Evolutionary conservation across 2,113 vertebrate genomes (phyloP).

Genomic region (Catharus bicknelli): DNA sequence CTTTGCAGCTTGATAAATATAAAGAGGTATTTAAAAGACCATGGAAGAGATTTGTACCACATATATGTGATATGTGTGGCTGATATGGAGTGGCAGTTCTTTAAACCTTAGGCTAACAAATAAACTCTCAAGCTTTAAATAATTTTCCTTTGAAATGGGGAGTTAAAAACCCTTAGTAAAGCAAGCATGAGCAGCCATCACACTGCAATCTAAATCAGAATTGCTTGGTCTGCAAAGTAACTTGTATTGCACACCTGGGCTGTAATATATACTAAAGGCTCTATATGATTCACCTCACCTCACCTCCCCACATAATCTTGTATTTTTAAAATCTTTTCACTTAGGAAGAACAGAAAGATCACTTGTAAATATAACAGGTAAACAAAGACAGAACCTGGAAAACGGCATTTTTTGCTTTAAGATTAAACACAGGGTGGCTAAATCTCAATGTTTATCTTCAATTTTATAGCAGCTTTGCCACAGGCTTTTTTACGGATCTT

Average conservation of each 20-base stretch:
- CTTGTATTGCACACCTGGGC: constrained; percentile 28
- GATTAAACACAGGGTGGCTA: constrained; percentile 79
- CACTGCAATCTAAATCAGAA: constrained; percentile 45
- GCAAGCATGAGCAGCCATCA: background rate
- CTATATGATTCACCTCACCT: background rate
- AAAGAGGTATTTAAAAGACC: background rate
- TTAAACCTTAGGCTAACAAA: constrained; percentile 42
- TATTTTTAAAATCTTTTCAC: constrained; percentile 13
- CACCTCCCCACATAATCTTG: constrained; percentile 1
- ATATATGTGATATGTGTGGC: background rate
- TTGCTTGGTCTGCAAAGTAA: constrained; percentile 45
- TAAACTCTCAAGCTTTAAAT: constrained; percentile 49
- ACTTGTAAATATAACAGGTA: constrained; percentile 68
- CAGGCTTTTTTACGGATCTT: constrained; percentile 61
- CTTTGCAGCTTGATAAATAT: background rate
- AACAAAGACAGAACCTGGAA: constrained; percentile 26
- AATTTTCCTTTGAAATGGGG: constrained; percentile 47
- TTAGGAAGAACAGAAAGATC: constrained; percentile 50
- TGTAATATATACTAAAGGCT: constrained; percentile 16
- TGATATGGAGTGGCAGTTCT: constrained; percentile 25
- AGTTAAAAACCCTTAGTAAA: constrained; percentile 42
- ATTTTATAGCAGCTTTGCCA: constrained; percentile 74
- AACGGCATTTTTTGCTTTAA: constrained; percentile 55
- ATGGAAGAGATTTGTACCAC: background rate
- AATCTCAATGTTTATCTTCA: constrained; percentile 79